Evolutionary conservation across 2,113 vertebrate genomes (phyloP).

Genomic region (Heteronetta atricapilla): DNA sequence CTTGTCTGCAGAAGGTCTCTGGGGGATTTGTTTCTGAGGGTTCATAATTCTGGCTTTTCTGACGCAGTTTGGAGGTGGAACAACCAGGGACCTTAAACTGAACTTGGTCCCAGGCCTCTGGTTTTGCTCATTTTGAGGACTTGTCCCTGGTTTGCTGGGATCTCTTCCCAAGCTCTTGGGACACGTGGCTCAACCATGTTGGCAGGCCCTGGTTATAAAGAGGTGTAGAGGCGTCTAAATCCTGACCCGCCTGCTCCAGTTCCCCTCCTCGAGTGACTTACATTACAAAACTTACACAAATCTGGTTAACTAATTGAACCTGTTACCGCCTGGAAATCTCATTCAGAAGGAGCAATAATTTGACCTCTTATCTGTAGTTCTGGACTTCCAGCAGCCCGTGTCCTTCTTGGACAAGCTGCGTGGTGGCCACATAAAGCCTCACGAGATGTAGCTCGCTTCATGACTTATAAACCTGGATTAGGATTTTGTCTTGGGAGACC

Average conservation of each 20-base stretch:
- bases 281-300: background rate
- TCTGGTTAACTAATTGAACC: background rate
- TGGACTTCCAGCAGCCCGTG: background rate
- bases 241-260: background rate
- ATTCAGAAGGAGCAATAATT: background rate
- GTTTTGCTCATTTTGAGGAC: background rate
- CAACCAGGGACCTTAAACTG: background rate
- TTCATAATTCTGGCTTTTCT: background rate
- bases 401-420: background rate
- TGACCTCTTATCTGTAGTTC: background rate
- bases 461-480: background rate
- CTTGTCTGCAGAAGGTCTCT: background rate
- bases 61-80: background rate
- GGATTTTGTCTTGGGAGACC: background rate
- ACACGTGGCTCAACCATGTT: background rate
- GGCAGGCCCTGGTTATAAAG: background rate
- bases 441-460: background rate
- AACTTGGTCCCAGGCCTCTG: background rate
- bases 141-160: background rate
- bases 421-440: background rate
- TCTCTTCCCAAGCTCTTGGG: background rate
- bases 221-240: background rate
- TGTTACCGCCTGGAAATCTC: slow-evolving; percentile 13
- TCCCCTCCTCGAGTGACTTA: background rate
- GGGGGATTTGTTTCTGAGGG: background rate